A percentile compares a stretch with the other conserved stretches of the same genome.
Conservation (phyloP, 2,113 vertebrate genomes). For the Symphodus melops region DNA sequence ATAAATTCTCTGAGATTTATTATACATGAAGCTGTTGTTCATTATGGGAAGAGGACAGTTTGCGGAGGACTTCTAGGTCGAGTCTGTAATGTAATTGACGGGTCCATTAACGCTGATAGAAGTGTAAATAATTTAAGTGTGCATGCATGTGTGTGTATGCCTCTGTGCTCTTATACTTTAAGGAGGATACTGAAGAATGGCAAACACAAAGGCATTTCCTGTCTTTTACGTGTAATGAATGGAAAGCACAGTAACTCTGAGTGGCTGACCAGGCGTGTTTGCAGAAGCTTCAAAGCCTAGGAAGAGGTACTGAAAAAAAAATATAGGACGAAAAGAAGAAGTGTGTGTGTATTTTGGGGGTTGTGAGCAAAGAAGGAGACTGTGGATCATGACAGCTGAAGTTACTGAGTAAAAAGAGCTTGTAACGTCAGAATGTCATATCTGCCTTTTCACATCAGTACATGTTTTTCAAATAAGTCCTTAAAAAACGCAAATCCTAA, state of each 20-base stretch:
- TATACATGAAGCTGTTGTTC: conserved; percentile 53
- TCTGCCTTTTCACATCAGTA: conserved; percentile 15
- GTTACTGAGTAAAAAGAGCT: conserved; percentile 8
- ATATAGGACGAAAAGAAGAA: conserved; percentile 21
- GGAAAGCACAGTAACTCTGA: conserved; percentile 61
- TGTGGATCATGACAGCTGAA: conserved; percentile 21
- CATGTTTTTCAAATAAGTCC: no score
- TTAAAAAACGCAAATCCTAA: not conserved
- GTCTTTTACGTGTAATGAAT: conserved; percentile 50
- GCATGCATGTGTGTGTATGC: conserved; percentile 25
- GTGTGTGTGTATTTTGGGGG: not conserved
- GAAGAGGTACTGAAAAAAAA: conserved; percentile 15
- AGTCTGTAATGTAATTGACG: conserved; percentile 61
- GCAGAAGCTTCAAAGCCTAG: conserved; percentile 48
- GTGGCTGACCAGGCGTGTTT: conserved; percentile 44
- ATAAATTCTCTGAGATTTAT: conserved; percentile 37
- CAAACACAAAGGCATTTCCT: conserved; percentile 47
- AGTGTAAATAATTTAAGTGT: conserved; percentile 63
- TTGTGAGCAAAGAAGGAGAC: conserved; percentile 9
- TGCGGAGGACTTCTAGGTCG: conserved; percentile 51
- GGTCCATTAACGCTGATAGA: conserved; percentile 63
- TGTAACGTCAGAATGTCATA: conserved; percentile 33
- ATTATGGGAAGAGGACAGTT: conserved; percentile 46
- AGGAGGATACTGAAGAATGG: conserved; percentile 38
- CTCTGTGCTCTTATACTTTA: conserved; percentile 20